Evolutionary conservation across 1,140 invertebrate species (phyloP).

Genomic region (Tetramorium parvispinum): DNA sequence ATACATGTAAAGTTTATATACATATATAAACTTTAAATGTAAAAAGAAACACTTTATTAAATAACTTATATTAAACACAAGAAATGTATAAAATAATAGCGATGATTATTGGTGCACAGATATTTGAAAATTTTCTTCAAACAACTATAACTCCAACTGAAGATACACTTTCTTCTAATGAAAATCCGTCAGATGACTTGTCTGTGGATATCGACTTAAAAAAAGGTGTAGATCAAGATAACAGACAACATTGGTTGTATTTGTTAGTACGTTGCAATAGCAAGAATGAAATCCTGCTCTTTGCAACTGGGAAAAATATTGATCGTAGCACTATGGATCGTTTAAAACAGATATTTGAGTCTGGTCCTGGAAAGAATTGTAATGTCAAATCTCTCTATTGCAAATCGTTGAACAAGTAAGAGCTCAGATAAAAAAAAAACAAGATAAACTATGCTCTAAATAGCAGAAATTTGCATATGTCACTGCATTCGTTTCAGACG

Average conservation of each 20-base stretch:
- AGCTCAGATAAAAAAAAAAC: background rate
- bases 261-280: slow-evolving; percentile 82
- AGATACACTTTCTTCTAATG: slow-evolving; percentile 29
- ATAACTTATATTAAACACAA: slow-evolving; percentile 8
- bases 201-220: slow-evolving; percentile 58
- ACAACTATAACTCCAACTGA: slow-evolving; percentile 58
- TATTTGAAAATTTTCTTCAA: slow-evolving; percentile 81
- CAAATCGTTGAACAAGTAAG: slow-evolving; percentile 82
- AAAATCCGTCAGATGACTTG: slow-evolving; percentile 39
- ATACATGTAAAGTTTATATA: background rate
- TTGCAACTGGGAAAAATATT: slow-evolving; percentile 83
- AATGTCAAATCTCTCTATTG: slow-evolving; percentile 84
- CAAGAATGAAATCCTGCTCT: slow-evolving; percentile 83
- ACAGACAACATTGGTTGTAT: slow-evolving; percentile 79
- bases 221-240: slow-evolving; percentile 64
- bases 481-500: slow-evolving; percentile 73
- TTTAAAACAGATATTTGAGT: slow-evolving; percentile 80
- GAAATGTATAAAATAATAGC: background rate
- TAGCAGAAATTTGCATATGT: slow-evolving; percentile 32
- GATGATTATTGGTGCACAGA: slow-evolving; percentile 66
- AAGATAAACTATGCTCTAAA: slow-evolving; percentile 3
- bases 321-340: slow-evolving; percentile 78
- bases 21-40: background rate
- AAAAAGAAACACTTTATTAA: background rate
- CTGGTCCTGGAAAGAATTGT: slow-evolving; percentile 80